phyloP scores from a whole-genome alignment of 1,140 invertebrate species.

The Diuraphis noxia region DNA sequence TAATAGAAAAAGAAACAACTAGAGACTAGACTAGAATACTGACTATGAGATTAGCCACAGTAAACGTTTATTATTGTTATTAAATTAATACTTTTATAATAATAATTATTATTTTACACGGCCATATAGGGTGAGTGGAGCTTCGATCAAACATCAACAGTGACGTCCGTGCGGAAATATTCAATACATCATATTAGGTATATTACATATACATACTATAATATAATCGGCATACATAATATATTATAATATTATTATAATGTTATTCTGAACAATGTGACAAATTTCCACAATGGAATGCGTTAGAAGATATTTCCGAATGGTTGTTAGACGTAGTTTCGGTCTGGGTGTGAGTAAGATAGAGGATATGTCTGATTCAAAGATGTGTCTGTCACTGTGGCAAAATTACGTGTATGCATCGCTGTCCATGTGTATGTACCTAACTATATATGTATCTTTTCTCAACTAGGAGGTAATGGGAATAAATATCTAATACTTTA shows the following conservation, averaged over 20 bases:
- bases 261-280: background rate
- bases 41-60: background rate
- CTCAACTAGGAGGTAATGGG: background rate
- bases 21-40: too few relatives aligned
- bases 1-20: background rate
- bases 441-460: background rate
- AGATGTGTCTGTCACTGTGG: conserved; percentile 11
- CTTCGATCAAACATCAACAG: background rate
- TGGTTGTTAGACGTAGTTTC: background rate
- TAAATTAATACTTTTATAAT: background rate
- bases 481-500: conserved; percentile 17
- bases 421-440: background rate
- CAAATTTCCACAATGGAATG: conserved; percentile 20
- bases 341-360: background rate
- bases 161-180: background rate
- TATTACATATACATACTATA: background rate
- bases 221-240: background rate
- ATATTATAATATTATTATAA: background rate
- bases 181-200: background rate
- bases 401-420: background rate
- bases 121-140: background rate
- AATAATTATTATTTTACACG: background rate
- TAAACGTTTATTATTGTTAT: background rate
- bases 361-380: background rate
- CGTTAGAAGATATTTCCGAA: background rate